Percentiles rank a stretch among this genome's conserved stretches.
Evolutionary conservation across 2,888 invertebrate genomes (phyloP).

Genomic region (Marronus borbonicus): DNA sequence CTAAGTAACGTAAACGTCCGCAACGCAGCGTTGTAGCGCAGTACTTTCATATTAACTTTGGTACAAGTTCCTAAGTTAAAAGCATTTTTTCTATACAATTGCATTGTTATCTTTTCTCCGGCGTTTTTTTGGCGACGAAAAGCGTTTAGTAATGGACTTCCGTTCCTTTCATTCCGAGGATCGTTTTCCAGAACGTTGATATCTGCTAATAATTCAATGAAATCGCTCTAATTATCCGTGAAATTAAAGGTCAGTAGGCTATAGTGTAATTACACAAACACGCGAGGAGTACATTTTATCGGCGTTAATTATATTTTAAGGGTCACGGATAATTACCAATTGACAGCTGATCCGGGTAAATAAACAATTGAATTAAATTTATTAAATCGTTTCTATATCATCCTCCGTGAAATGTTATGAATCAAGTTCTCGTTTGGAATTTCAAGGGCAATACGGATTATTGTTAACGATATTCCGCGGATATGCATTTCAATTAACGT

Average conservation of each 20-base stretch:
- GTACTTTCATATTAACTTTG: too few relatives aligned
- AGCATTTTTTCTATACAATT: too few relatives aligned
- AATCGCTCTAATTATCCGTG: conserved; percentile 3
- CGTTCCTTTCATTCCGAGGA: background rate
- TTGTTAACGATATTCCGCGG: background rate
- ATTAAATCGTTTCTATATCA: too few relatives aligned
- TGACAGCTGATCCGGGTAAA: background rate
- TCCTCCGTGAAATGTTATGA: too few relatives aligned
- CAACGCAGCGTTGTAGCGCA: too few relatives aligned
- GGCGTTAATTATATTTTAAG: conserved; percentile 14
- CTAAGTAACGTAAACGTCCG: too few relatives aligned
- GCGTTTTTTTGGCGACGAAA: too few relatives aligned
- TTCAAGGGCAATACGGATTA: background rate
- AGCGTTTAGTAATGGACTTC: too few relatives aligned
- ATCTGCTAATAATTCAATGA: background rate
- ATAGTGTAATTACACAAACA: conserved; percentile 10
- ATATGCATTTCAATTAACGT: too few relatives aligned
- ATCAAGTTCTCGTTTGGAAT: background rate
- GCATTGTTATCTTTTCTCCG: too few relatives aligned
- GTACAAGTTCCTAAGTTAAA: too few relatives aligned
- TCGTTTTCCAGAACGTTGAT: background rate
- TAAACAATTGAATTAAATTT: background rate
- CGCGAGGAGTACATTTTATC: conserved; percentile 6
- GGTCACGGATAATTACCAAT: conserved; percentile 23
- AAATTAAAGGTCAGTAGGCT: conserved; percentile 17